Evolutionary conservation across 2,113 vertebrate genomes (phyloP).

Genomic region (Hucho hucho): DNA sequence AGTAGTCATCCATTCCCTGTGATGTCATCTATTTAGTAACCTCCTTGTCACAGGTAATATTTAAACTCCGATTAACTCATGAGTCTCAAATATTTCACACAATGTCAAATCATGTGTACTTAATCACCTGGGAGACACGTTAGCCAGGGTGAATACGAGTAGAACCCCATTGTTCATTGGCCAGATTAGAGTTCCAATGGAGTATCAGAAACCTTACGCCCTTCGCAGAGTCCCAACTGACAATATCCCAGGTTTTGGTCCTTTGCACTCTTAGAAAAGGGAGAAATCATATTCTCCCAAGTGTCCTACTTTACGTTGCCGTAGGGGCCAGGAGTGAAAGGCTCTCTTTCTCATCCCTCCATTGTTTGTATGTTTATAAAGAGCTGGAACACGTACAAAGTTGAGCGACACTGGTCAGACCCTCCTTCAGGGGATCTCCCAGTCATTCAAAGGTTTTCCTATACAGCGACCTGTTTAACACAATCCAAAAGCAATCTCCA

Average conservation of each 20-base stretch:
- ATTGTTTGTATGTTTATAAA: slow-evolving; percentile 44
- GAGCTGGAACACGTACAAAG: slow-evolving; percentile 39
- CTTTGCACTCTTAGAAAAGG: slow-evolving; percentile 37
- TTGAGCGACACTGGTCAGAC: slow-evolving; percentile 29
- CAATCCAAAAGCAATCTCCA: background rate
- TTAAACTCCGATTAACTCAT: background rate
- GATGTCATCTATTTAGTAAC: background rate
- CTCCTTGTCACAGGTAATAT: background rate
- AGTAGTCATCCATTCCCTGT: background rate
- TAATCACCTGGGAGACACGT: slow-evolving; percentile 22
- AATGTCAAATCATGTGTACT: background rate
- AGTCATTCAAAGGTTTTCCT: slow-evolving; percentile 25
- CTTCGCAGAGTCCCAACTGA: slow-evolving; percentile 22
- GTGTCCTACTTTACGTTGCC: slow-evolving; percentile 51
- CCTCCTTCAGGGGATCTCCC: slow-evolving; percentile 19
- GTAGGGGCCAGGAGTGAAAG: slow-evolving; percentile 28
- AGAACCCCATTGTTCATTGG: slow-evolving; percentile 42
- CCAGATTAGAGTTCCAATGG: slow-evolving; percentile 45
- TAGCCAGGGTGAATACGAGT: slow-evolving; percentile 26
- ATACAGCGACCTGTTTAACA: slow-evolving; percentile 6
- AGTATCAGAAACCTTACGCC: slow-evolving; percentile 31
- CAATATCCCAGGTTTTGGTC: slow-evolving; percentile 28
- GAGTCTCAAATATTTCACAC: background rate
- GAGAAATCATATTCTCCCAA: slow-evolving; percentile 57
- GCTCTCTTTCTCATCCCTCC: slow-evolving; percentile 18